phyloP scores from a whole-genome alignment of 2,113 vertebrate species.

The Sapajus apella region DNA sequence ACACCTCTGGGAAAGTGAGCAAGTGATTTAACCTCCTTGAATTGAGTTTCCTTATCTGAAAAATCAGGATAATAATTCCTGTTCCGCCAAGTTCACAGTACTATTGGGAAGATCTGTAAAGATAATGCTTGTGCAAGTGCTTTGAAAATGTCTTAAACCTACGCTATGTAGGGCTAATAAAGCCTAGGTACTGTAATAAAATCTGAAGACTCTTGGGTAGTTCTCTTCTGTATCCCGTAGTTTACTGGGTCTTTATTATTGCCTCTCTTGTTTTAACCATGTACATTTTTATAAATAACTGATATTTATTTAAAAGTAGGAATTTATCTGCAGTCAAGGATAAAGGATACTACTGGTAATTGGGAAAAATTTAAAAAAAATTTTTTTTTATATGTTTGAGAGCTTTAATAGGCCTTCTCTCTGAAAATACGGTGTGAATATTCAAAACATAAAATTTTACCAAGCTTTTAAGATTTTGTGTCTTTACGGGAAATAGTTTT shows the following conservation, averaged over 20 bases:
- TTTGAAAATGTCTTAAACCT: constrained; percentile 32
- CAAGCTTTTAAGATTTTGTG: background rate
- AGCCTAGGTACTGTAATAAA: background rate
- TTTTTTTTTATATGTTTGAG: background rate
- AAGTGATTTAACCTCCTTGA: background rate
- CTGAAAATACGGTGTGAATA: background rate
- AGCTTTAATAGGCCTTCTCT: background rate
- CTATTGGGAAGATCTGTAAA: background rate
- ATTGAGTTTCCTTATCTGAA: constrained; percentile 18
- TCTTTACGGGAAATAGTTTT: constrained; percentile 46
- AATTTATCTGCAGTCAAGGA: background rate
- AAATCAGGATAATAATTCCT: constrained; percentile 18
- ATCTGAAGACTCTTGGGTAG: background rate
- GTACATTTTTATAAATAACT: constrained; percentile 8
- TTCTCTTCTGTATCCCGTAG: background rate
- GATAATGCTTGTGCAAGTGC: background rate
- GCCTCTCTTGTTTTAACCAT: constrained; percentile 1
- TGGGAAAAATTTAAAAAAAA: constrained; percentile 4
- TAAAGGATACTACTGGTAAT: background rate
- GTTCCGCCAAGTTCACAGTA: background rate
- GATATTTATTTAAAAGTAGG: constrained; percentile 33
- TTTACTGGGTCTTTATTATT: constrained; percentile 42
- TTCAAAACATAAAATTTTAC: constrained; percentile 8
- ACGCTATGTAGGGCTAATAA: background rate
- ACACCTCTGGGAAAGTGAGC: background rate